Base-by-base conservation (phyloP, 2,888 invertebrate genomes). In the Tenthredo livida region DNA sequence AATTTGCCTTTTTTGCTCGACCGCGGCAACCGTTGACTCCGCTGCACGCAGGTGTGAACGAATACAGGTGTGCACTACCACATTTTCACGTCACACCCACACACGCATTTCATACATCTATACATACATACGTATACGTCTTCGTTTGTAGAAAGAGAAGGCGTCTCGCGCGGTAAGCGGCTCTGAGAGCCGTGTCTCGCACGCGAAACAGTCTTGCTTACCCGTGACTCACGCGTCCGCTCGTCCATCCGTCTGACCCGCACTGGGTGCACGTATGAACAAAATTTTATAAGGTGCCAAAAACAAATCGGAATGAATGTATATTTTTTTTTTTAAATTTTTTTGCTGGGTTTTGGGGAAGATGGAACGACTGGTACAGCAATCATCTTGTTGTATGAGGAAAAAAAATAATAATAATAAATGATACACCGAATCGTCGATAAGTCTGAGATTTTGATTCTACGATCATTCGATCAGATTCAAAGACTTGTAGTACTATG, bases 181-280 rank as follows among this genome's bases (percentile, higher is more conserved):
- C 77, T 54, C 54, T 37, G 15, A 40, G 61, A 61, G 80, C 80
- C 80, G 80, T 80, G 80, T 80, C 80, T 80, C 61, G 80, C 80
- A 80, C 80, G 80, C 80, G 80, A 80, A 80, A 80, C 80, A 80
- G 80, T 58, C 37, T 80, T 21, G 40, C 58, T 21, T 37, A 21
- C 61, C 61, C 7, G 9, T 58, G 80, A 80, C 80, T 80, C 80
- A 80, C 80, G 37, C 61, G 80, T 80, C 40, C 61, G 58, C 25
- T 61, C 6, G 5, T 73, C n/a, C 67, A 33, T 54, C 77, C 54
- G 50, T 77, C 77, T 77, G 77, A 77, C 77, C 77, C 77, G 77
- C 77, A 40, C 77, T 54, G 29, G 54, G 33, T 54, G n/a, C 33
- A 54, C 29, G 29, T 29, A 33, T 40, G 10, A 33, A 43, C 5